Evolutionary conservation across 2,797 vertebrate species (phyloP).

Genomic region (Enteromius argenteus): DNA sequence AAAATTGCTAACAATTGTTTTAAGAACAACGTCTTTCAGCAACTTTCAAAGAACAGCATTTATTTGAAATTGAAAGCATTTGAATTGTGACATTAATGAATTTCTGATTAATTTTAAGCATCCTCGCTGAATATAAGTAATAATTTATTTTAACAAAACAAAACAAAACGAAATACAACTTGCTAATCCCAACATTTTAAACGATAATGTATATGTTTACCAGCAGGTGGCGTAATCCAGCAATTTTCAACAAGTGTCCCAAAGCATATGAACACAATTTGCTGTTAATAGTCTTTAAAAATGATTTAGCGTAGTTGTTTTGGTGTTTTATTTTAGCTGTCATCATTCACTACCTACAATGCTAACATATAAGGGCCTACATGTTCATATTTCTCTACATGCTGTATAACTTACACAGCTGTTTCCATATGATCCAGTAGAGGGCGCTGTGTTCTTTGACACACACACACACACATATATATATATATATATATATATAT

Average conservation of each 20-base stretch:
- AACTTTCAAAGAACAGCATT: background rate
- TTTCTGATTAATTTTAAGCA: background rate
- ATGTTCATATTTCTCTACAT: background rate
- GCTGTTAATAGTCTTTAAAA: background rate
- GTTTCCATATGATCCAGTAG: background rate
- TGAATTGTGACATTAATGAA: background rate
- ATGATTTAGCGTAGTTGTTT: background rate
- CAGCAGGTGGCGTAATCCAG: slow-evolving; percentile 74
- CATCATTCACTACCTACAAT: background rate
- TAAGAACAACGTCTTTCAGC: background rate
- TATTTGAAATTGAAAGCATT: background rate
- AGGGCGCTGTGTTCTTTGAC: slow-evolving; percentile 19
- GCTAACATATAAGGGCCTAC: background rate
- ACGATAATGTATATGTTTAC: slow-evolving; percentile 1
- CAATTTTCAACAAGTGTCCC: slow-evolving; percentile 41
- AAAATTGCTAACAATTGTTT: background rate
- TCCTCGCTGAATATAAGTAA: background rate
- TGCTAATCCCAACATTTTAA: background rate
- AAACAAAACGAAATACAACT: no score
- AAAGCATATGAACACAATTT: slow-evolving; percentile 11
- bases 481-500: no score
- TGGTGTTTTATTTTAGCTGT: background rate
- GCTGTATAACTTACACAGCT: background rate
- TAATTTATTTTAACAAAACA: background rate
- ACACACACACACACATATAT: no score